phyloP scores from a whole-genome alignment of 2,888 invertebrate genomes.

The Stenoptilia bipunctidactyla region DNA sequence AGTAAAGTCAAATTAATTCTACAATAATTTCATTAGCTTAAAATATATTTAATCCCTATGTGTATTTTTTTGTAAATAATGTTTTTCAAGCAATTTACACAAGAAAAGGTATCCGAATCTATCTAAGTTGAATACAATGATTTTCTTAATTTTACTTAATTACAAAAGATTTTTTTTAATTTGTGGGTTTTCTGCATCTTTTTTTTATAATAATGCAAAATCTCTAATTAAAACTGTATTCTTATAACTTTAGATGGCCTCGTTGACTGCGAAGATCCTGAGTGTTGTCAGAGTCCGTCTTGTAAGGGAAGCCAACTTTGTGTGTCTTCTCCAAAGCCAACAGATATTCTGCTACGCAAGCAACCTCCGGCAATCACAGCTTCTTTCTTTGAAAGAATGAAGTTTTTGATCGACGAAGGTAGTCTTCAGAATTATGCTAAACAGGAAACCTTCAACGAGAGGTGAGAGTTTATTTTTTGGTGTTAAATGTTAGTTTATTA shows the following conservation, averaged over 20 bases:
- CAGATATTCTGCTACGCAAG: slow-evolving; percentile 93
- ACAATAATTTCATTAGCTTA: background rate
- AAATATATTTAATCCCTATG: background rate
- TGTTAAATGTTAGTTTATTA: slow-evolving; percentile 35
- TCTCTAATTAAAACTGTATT: no score
- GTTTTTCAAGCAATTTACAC: no score
- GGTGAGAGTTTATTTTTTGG: slow-evolving; percentile 75
- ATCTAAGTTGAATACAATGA: no score
- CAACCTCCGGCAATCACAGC: slow-evolving; percentile 97
- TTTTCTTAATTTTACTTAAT: no score
- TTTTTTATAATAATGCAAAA: no score
- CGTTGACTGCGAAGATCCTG: slow-evolving; percentile 97
- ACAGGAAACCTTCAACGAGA: slow-evolving; percentile 96
- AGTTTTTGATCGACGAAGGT: slow-evolving; percentile 97
- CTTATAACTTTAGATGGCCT: slow-evolving; percentile 96
- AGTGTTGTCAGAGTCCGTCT: slow-evolving; percentile 89
- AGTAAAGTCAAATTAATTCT: no score
- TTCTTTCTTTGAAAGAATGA: slow-evolving; percentile 98
- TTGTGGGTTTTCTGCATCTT: no score
- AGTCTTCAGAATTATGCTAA: slow-evolving; percentile 98
- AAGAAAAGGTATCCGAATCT: no score
- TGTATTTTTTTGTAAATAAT: no score
- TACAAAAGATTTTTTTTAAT: no score
- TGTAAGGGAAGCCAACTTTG: slow-evolving; percentile 92
- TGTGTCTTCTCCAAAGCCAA: slow-evolving; percentile 94